Percentiles rank a stretch among this genome's conserved stretches.
These are phyloP conservation scores for Dasysyrphus tricinctus DNA, from an alignment of 2,888 invertebrate species.

Conservation along the genomic window DNA sequence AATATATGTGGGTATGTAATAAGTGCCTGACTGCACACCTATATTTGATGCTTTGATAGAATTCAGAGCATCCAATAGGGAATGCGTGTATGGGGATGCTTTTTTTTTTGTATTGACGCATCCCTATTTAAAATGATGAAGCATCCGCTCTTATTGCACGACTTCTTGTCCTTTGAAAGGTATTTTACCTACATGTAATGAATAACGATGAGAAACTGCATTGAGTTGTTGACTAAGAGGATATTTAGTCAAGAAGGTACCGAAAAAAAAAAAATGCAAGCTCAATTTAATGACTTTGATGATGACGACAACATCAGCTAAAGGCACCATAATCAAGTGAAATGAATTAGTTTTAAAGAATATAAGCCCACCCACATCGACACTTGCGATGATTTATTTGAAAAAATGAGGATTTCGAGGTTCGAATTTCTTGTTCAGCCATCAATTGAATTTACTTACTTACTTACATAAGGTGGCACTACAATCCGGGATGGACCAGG, in stretches of 20 bases:
- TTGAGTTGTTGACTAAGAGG: background rate
- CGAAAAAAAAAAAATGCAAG: background rate
- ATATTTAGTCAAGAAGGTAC: background rate
- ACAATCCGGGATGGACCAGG: too few relatives aligned
- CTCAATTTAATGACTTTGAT: background rate
- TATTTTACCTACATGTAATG: background rate
- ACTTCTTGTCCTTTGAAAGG: background rate
- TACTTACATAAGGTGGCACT: too few relatives aligned
- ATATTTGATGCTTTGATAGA: background rate
- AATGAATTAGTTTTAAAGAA: too few relatives aligned
- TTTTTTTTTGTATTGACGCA: background rate
- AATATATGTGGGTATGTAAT: background rate
- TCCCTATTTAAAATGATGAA: background rate
- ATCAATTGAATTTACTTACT: background rate
- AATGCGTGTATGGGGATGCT: background rate
- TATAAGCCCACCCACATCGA: background rate
- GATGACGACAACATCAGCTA: background rate
- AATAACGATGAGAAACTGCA: background rate
- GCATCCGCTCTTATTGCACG: background rate
- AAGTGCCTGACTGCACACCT: too few relatives aligned
- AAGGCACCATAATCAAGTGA: too few relatives aligned
- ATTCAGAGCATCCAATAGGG: background rate
- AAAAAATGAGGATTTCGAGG: background rate
- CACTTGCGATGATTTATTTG: background rate
- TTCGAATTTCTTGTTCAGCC: background rate